Evolutionary conservation across 2,113 vertebrate species (phyloP).

Genomic region (Saguinus midas): DNA sequence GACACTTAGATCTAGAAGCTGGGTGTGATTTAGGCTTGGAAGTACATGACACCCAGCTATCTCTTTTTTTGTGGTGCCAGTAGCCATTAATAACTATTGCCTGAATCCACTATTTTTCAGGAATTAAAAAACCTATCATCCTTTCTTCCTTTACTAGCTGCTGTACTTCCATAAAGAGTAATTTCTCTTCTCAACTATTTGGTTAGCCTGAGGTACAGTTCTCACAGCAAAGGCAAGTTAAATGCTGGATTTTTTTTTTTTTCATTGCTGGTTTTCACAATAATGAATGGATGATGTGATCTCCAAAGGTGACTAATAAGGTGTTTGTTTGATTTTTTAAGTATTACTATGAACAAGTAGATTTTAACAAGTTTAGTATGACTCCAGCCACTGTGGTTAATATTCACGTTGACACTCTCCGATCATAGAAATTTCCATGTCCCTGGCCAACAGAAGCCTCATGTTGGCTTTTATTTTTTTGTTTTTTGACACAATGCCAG

Average conservation of each 20-base stretch:
- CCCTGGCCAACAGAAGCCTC: not conserved
- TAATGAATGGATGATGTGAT: not conserved
- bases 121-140: not conserved
- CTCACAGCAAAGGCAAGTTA: not conserved
- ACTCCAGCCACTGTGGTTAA: not conserved
- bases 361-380: not conserved
- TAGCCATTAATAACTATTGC: not conserved
- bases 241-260: not conserved
- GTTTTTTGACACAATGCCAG: not conserved
- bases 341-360: not conserved
- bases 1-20: not conserved
- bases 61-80: not conserved
- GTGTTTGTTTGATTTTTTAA: not conserved
- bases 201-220: not conserved
- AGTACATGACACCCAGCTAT: rapidly evolving
- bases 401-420: not conserved
- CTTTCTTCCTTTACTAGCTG: not conserved
- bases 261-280: not conserved
- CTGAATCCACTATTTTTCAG: not conserved
- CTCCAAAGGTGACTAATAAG: not conserved
- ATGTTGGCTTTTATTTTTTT: not conserved
- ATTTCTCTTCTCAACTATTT: not conserved
- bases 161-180: not conserved
- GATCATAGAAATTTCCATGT: not conserved
- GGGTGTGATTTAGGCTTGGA: not conserved